Conservation (phyloP, 30 jellyfish, hydroid and myxozoan species). For the Turritopsis rubra region DNA sequence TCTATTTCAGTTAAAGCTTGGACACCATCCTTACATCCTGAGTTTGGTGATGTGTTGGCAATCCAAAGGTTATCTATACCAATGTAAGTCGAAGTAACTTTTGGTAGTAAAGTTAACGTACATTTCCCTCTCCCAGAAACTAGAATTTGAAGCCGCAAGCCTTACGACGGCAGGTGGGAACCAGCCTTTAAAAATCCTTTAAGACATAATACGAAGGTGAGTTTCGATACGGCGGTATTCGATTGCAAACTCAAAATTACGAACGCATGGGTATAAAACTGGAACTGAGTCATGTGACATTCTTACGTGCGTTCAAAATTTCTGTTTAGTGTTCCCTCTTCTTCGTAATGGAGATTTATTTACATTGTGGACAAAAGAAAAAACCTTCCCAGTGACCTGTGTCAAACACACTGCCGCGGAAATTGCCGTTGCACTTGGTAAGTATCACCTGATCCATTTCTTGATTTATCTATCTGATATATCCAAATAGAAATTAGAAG, state of each 20-base stretch:
- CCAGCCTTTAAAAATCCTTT: no score
- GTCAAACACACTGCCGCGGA: constrained; percentile 15
- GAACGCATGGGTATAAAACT: neutral
- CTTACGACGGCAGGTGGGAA: no score
- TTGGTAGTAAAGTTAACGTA: no score
- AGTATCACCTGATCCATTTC: no score
- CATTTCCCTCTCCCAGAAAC: no score
- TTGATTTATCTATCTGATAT: no score
- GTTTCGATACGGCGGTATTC: no score
- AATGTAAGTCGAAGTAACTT: neutral
- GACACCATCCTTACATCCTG: neutral
- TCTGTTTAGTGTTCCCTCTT: neutral
- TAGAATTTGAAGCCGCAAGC: no score
- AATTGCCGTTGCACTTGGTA: constrained; percentile 16
- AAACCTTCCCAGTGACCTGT: neutral
- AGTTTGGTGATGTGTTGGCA: constrained; percentile 9
- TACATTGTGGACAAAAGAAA: neutral
- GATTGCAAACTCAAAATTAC: no score
- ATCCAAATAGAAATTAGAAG: no score
- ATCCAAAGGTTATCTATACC: neutral
- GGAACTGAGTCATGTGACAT: neutral
- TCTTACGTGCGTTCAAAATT: neutral
- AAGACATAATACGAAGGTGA: no score
- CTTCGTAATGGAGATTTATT: neutral
- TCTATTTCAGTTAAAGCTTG: neutral